Percentiles rank a stretch among this genome's conserved stretches.
Conservation (phyloP, 2,113 vertebrate species). For the Rana temporaria region DNA sequence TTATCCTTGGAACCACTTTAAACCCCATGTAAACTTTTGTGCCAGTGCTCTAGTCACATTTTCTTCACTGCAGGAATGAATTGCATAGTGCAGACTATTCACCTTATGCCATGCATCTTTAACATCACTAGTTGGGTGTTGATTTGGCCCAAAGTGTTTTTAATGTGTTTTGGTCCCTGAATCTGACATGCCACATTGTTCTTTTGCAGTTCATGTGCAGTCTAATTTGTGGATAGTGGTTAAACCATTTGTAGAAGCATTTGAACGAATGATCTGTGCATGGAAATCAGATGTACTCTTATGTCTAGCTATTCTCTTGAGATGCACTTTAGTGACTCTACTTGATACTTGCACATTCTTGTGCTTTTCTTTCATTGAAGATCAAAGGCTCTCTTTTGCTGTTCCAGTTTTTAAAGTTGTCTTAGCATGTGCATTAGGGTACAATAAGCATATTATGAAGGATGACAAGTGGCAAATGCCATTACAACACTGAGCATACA, state of each 20-base stretch:
- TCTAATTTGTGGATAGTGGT: no score
- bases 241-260: background rate
- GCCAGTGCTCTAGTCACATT: no score
- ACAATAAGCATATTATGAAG: background rate
- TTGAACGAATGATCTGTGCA: background rate
- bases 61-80: no score
- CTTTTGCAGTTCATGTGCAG: no score
- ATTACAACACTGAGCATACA: background rate
- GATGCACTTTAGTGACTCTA: background rate
- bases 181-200: no score
- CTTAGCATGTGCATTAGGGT: background rate
- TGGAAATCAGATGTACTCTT: background rate
- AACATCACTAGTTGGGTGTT: no score
- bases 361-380: background rate
- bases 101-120: no score
- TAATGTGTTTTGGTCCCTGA: no score
- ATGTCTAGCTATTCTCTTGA: background rate
- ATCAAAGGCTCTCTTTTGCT: conserved; percentile 5
- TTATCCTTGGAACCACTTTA: no score
- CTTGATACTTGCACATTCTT: conserved; percentile 11
- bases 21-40: no score
- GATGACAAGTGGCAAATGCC: background rate
- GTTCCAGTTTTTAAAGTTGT: background rate
- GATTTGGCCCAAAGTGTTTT: no score
- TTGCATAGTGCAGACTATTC: no score